Base-by-base conservation (phyloP, 2,113 vertebrate genomes). In the Limnothrissa miodon region DNA sequence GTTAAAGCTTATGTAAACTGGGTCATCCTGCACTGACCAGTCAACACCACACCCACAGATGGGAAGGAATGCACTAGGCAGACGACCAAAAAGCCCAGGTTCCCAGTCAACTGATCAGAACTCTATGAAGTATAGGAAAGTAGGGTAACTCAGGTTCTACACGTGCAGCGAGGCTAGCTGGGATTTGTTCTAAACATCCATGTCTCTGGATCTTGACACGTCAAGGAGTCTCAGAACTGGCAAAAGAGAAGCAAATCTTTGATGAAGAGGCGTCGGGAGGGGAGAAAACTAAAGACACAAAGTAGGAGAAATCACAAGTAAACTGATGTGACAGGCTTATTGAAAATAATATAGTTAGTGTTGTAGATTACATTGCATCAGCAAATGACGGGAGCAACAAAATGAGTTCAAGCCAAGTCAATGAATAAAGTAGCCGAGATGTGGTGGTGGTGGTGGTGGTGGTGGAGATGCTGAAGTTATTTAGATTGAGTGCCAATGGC, bases 291-390 rank as follows among this genome's bases (percentile, higher is more conserved):
- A 7, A 25, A n/a, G 39, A n/a, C 13, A 42, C 59, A 13, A 8
- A 74, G n/a, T n/a, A n/a, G 66, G 66, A 19, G 66, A 29, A 9
- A 46, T 74, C 70, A 83, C 44, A 78, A 83, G 25, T 83, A 83
- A 79, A 56, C 51, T 42, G 42, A 81, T 51, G 25, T 48, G 78
- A 81, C 56, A 66, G 56, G 21, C 56, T 81, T 39, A 45, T 42
- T 70, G 15, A 48, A 39, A 70, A 79, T 84, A 82, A 88, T 87
- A 86, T 87, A 82, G 87, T 88, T 86, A 83, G 84, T 51, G 80
- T 82, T 80, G 83, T 53, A 82, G 51, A 85, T 78, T 78, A 56
- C 2, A 85, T 78, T 81, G 36, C 2, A 79, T 80, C 42, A 53
- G 78, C 66, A 39, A 36, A 74, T 36, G 66, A 36, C 11, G 29